Evolutionary conservation across 1,140 invertebrate genomes (phyloP), one percentile per base, ranked within the genome.

Genomic region (Euura lappo): DNA sequence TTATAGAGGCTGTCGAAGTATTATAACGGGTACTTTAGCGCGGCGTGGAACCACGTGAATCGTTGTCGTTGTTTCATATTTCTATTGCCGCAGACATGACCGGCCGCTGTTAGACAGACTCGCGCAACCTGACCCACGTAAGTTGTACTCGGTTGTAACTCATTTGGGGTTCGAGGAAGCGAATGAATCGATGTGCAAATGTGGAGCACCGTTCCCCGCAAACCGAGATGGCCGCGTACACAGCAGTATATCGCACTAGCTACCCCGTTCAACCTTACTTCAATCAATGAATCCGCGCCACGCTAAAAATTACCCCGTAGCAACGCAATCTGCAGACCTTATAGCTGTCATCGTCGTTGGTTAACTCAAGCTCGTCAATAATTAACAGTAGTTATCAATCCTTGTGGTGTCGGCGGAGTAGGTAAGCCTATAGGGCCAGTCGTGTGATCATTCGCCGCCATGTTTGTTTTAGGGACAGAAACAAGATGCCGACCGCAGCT

Each of bases 401-500:
- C 51, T 60, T 72, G 60, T 64, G 70, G 72, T 74, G 68, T 70
- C 70, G 75, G 69, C 64, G 73, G 68, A 74, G 74, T 78, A 79
- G 75, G 71, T 76, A 79, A 80, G 82, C 79, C 79, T 78, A 78
- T 85, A 84, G 83, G 82, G 78, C 81, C 78, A 79, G 78, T 80
- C 75, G 68, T 78, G 79, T 87, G 81, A 88, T 87, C 85, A 87
- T 68, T 87, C 84, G 76, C 79, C 79, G 77, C 84, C 82, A 80
- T 84, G 86, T 90, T 88, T 90, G 88, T 90, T 90, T 84, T 89
- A 90, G 89, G 89, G 83, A 89, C 77, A 88, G 83, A 84, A 90
- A 88, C 83, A 91, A 87, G 86, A 92, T 92, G 91, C 91, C 91
- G 76, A 89, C 91, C 76, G 91, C 91, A 79, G 90, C 90, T 79